Evolutionary conservation across 2,113 vertebrate species (phyloP).

Genomic region (Indri indri): DNA sequence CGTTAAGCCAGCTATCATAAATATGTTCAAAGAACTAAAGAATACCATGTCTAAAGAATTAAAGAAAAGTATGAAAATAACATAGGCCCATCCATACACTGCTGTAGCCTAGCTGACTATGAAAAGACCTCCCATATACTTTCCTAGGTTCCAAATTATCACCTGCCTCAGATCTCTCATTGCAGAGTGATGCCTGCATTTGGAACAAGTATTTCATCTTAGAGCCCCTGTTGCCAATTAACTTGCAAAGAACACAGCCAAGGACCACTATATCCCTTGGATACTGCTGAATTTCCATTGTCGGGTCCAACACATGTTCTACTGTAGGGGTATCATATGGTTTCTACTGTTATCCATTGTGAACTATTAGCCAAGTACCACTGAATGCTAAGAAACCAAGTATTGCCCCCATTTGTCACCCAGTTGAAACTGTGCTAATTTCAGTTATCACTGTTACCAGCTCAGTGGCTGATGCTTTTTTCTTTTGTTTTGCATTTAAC

Average conservation of each 20-base stretch:
- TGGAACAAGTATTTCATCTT: background rate
- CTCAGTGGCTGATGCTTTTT: background rate
- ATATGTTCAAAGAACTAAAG: background rate
- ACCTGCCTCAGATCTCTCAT: background rate
- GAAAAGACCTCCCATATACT: background rate
- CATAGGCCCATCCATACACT: background rate
- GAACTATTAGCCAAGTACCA: background rate
- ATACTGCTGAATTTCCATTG: background rate
- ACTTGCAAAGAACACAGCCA: background rate
- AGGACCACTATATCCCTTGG: background rate
- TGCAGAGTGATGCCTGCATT: background rate
- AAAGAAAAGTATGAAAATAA: background rate
- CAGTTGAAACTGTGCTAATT: background rate
- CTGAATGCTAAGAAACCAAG: background rate
- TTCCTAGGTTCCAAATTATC: background rate
- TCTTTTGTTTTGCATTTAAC: constrained; percentile 1
- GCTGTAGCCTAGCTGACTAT: background rate
- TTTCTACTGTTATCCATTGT: background rate
- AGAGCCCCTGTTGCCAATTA: background rate
- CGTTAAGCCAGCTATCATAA: background rate
- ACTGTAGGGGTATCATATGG: background rate
- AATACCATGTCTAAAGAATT: background rate
- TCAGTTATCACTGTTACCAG: background rate
- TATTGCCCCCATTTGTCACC: background rate
- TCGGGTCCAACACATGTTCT: background rate